phyloP scores from a whole-genome alignment of 2,113 vertebrate genomes.

The Oreochromis aureus region DNA sequence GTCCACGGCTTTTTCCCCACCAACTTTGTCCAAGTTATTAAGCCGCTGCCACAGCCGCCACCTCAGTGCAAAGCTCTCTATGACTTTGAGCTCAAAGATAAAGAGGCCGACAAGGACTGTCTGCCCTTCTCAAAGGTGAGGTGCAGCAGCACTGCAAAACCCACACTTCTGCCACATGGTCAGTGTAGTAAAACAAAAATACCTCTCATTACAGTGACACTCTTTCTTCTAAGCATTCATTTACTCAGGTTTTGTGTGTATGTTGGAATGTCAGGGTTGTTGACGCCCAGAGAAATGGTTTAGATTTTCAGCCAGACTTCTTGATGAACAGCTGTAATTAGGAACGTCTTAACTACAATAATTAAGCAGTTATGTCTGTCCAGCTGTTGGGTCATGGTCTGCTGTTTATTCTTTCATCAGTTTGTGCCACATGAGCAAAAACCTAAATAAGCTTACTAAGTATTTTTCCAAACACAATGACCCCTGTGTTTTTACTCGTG shows the following conservation, averaged over 20 bases:
- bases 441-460: conserved; percentile 24
- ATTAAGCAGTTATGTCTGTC: neutral
- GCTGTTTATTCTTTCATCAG: conserved; percentile 14
- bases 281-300: conserved; percentile 20
- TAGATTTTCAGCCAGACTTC: neutral
- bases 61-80: conserved; percentile 99
- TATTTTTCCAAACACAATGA: neutral
- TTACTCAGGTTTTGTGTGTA: conserved; percentile 22
- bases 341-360: neutral
- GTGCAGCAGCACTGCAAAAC: neutral
- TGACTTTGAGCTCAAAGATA: conserved; percentile 98
- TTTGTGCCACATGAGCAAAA: conserved; percentile 29
- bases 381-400: conserved; percentile 20
- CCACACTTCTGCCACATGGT: neutral
- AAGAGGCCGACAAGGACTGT: conserved; percentile 98
- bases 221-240: conserved; percentile 30
- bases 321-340: conserved; percentile 57
- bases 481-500: neutral
- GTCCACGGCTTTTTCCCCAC: conserved; percentile 97
- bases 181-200: conserved; percentile 33
- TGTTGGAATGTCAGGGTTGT: conserved; percentile 8
- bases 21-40: conserved; percentile 97
- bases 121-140: conserved; percentile 96
- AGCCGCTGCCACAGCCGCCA: conserved; percentile 93
- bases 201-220: conserved; percentile 39